Base-by-base conservation (phyloP, 2,797 vertebrate genomes). In the Coregonus suidteri region DNA sequence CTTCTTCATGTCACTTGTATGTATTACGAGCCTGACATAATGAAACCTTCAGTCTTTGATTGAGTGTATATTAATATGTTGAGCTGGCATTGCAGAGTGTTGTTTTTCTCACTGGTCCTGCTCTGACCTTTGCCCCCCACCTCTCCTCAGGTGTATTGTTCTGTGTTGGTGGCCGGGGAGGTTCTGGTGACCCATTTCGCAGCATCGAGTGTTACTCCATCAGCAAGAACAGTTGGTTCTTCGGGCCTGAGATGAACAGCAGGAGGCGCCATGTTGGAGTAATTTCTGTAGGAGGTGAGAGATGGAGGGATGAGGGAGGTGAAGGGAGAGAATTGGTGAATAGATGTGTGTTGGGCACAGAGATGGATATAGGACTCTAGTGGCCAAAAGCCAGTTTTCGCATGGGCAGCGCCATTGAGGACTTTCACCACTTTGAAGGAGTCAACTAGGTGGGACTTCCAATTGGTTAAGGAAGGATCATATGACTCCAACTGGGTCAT, bases 201-300 rank as follows among this genome's bases (percentile, higher is more conserved):
- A 99, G 98, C 89, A 99, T 99, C 1, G 98, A 99, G 86, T 99
- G 98, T 88, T 99, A 97, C 91, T 98, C 96, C 6, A 95, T 99
- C 87, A 95, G 93, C 64, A 98, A 93, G 84, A 97, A 99, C 95
- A 97, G 92, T 88, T 99, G 98, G 98, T 99, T 99, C 92, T 97
- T 99, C 16, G 98, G 97, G 13, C 97, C 98, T 0, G 97, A 99
- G 88, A 99, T 99, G 98, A 99, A 99, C 93, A 99, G 98, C 91
- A 94, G 97, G 71, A 95, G 98, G 41, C 95, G 98, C 69, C 98
- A 99, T 0, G 98, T 99, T 71, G 98, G 98, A 6, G 98, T 99
- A 0, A 99, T 99, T 84, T 98, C 98, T 62, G 97, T 98, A 6
- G 95, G 93, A 96, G 98, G 98, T 99, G 77, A 92, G 94, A 86